These are phyloP conservation scores for Manis crassicaudata DNA, from an alignment of 2,797 vertebrate species.

Conservation along the genomic window DNA sequence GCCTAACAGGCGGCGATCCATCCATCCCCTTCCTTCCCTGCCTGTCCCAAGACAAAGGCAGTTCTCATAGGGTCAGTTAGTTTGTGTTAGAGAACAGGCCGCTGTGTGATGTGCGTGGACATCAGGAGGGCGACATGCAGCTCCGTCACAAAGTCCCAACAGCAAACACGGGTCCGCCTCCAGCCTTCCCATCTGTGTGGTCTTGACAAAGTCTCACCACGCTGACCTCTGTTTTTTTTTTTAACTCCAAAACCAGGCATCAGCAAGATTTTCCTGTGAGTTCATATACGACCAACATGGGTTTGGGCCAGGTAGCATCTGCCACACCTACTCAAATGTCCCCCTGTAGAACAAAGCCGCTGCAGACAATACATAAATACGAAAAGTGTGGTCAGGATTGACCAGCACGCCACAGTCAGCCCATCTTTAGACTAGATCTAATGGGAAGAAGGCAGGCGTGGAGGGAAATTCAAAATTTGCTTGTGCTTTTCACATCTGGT, in stretches of 20 bases:
- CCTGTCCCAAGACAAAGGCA: no score
- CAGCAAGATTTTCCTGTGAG: background rate
- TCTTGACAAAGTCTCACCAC: background rate
- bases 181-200: background rate
- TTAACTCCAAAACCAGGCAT: background rate
- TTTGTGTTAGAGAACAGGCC: no score
- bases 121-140: background rate
- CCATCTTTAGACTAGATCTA: background rate
- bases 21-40: background rate
- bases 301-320: rapidly evolving
- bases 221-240: background rate
- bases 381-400: background rate
- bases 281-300: no score
- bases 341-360: rapidly evolving
- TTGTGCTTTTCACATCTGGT: background rate
- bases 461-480: background rate
- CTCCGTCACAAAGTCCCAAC: background rate
- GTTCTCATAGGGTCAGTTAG: no score
- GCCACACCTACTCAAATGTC: background rate
- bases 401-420: rapidly evolving
- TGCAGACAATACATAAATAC: rapidly evolving
- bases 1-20: rapidly evolving
- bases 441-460: background rate
- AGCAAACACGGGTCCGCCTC: no score
- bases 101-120: rapidly evolving